Conservation (phyloP, 1,140 invertebrate genomes). For the Brachionus rubens region DNA sequence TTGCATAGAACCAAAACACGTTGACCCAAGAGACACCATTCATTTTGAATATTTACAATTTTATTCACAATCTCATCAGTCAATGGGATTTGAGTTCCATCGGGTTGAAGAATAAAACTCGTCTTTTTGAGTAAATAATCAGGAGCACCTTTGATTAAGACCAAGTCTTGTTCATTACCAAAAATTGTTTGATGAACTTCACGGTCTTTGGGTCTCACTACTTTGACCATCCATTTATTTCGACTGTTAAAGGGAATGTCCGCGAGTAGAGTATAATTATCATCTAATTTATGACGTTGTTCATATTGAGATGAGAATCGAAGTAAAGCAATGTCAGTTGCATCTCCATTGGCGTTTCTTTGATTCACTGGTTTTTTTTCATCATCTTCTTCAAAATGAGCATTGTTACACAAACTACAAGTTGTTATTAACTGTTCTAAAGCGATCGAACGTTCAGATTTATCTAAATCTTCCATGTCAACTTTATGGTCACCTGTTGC, state of each 20-base stretch:
- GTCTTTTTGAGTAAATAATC: conserved; percentile 13
- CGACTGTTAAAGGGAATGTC: conserved; percentile 17
- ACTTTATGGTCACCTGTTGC: conserved; percentile 47
- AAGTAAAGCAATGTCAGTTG: conserved; percentile 11
- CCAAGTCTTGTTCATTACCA: background rate
- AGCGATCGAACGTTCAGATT: background rate
- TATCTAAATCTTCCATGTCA: background rate
- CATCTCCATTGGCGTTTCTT: conserved; percentile 7
- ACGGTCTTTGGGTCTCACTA: background rate
- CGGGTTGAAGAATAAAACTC: background rate
- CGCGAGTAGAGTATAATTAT: background rate
- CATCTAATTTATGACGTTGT: background rate
- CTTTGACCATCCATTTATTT: conserved; percentile 37
- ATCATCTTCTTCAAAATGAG: conserved; percentile 9
- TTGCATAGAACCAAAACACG: conserved; percentile 18
- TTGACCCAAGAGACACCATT: conserved; percentile 8
- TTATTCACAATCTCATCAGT: background rate
- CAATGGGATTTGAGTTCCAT: conserved; percentile 7
- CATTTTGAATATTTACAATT: conserved; percentile 6
- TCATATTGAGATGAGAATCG: conserved; percentile 6
- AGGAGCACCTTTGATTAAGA: conserved; percentile 28
- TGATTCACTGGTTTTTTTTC: background rate
- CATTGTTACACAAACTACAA: background rate
- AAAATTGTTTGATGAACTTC: background rate
- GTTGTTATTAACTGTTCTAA: conserved; percentile 6